These are phyloP conservation scores for Selene dorsalis DNA, from an alignment of 2,797 vertebrate species.

Conservation along the genomic window DNA sequence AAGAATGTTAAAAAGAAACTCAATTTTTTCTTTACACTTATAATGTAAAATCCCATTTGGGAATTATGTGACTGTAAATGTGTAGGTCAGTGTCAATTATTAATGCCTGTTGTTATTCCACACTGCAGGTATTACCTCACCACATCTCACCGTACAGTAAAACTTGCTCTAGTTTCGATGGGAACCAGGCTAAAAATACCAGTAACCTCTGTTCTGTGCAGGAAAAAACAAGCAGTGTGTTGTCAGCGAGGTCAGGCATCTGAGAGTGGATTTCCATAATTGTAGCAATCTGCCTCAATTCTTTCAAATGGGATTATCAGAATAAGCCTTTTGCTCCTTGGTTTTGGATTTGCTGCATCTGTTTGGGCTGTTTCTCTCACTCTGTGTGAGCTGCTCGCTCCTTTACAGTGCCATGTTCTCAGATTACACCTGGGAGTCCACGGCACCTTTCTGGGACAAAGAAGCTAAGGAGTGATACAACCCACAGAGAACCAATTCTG, in stretches of 20 bases:
- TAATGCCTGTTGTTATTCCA: neutral
- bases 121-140: neutral
- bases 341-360: conserved; percentile 39
- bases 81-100: neutral
- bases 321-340: conserved; percentile 42
- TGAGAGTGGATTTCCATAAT: conserved; percentile 58
- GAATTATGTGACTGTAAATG: neutral
- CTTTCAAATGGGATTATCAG: conserved; percentile 57
- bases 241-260: conserved; percentile 32
- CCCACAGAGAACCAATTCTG: no score
- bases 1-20: neutral
- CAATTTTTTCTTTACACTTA: neutral
- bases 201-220: neutral
- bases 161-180: neutral
- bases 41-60: neutral
- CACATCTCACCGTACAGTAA: neutral
- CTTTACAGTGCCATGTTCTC: conserved; percentile 31
- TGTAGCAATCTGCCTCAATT: conserved; percentile 56
- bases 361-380: conserved; percentile 30
- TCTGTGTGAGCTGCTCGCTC: conserved; percentile 50
- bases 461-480: neutral
- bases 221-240: neutral
- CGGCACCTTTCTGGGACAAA: conserved; percentile 13
- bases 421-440: conserved; percentile 45
- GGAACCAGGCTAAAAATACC: neutral